Conservation (phyloP, 2,797 vertebrate species). For the Sylvia borin region DNA sequence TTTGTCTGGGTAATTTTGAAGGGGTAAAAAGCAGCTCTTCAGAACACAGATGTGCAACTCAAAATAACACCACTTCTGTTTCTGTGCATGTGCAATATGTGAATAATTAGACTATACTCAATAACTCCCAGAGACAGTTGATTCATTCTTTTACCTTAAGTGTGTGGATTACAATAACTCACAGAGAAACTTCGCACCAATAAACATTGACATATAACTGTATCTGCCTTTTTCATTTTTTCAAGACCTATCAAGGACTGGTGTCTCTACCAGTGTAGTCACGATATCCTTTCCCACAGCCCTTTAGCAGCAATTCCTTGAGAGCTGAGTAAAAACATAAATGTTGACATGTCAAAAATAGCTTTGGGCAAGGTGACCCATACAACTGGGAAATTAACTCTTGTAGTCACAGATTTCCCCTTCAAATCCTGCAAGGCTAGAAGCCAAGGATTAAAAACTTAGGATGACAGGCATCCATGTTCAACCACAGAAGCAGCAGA, state of each 20-base stretch:
- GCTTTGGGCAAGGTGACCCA: neutral
- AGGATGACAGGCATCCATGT: neutral
- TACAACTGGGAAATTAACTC: neutral
- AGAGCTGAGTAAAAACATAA: neutral
- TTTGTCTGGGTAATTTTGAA: conserved; percentile 3
- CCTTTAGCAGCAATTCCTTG: neutral
- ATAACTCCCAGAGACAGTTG: neutral
- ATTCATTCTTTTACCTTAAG: neutral
- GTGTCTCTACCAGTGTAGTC: neutral
- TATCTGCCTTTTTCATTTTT: neutral
- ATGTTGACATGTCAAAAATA: neutral
- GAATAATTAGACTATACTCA: neutral
- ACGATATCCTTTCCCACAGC: neutral
- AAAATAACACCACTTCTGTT: neutral
- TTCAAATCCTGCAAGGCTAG: neutral
- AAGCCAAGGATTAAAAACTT: neutral
- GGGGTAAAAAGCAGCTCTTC: neutral
- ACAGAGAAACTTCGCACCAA: neutral
- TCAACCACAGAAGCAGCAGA: neutral
- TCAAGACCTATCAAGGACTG: neutral
- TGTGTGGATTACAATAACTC: neutral
- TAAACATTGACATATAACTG: neutral
- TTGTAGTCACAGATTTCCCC: neutral
- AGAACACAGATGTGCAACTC: neutral
- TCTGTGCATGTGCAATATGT: neutral